phyloP scores from a whole-genome alignment of 1,140 invertebrate species.

The Nomia melanderi region DNA sequence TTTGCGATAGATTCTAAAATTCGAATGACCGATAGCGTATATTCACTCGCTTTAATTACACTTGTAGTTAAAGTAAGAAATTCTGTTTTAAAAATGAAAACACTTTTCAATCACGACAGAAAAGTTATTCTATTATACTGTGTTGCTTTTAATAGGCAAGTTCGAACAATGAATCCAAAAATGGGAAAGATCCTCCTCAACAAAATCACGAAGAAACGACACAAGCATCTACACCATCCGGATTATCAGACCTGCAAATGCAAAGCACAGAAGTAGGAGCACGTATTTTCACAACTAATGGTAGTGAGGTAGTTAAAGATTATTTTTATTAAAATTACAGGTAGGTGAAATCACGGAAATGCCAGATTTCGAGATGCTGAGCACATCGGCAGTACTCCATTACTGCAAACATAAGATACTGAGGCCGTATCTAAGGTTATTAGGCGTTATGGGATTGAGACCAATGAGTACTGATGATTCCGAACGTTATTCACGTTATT shows the following conservation, averaged over 20 bases:
- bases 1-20: conserved; percentile 2
- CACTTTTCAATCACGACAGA: too few species aligned
- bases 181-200: conserved; percentile 68
- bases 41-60: neutral
- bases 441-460: conserved; percentile 88
- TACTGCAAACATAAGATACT: conserved; percentile 91
- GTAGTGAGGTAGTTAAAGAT: neutral
- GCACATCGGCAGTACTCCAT: conserved; percentile 87
- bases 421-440: conserved; percentile 86
- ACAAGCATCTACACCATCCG: conserved; percentile 68
- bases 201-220: conserved; percentile 64
- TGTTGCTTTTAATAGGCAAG: conserved; percentile 63
- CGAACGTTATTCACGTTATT: conserved; percentile 79
- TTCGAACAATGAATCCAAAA: conserved; percentile 64
- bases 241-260: conserved; percentile 74
- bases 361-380: conserved; percentile 84
- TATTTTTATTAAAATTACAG: conserved; percentile 67
- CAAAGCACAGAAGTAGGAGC: conserved; percentile 76
- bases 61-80: too few species aligned
- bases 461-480: conserved; percentile 84
- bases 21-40: neutral
- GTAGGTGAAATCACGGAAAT: conserved; percentile 85
- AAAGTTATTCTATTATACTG: too few species aligned
- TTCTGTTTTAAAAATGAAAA: too few species aligned
- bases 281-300: neutral